Conservation (phyloP, 2,888 invertebrate species). For the Netelia fuscicornis region DNA sequence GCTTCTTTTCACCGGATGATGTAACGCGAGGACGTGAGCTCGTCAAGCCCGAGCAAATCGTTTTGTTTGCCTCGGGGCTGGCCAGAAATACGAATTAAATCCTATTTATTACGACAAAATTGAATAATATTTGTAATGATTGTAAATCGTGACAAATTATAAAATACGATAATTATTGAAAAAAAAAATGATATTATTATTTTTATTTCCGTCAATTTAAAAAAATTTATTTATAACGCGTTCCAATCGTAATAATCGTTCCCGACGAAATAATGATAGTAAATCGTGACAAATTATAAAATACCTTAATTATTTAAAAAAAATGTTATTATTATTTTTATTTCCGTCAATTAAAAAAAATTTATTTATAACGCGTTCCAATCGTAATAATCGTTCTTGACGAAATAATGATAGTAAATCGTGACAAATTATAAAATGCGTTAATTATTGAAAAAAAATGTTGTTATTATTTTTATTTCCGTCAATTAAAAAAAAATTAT, state of each 20-base stretch:
- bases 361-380: too few relatives aligned
- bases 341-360: background rate
- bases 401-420: too few relatives aligned
- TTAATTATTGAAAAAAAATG: background rate
- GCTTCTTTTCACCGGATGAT: slow-evolving; percentile 15
- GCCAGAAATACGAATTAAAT: background rate
- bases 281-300: background rate
- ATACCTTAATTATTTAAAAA: background rate
- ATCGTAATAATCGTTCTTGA: background rate
- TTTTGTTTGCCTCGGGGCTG: background rate
- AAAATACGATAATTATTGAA: background rate
- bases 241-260: background rate
- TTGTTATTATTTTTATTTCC: background rate
- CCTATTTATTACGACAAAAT: background rate
- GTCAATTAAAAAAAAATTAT: too few relatives aligned
- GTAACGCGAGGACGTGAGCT: slow-evolving; percentile 17
- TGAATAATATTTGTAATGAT: too few relatives aligned
- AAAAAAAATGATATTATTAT: background rate
- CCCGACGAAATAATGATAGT: background rate
- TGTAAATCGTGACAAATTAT: background rate
- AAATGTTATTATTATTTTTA: background rate
- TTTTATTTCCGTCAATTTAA: background rate
- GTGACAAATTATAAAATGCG: background rate
- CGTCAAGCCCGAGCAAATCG: slow-evolving; percentile 34
- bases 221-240: too few relatives aligned